Evolutionary conservation across 2,797 vertebrate species (phyloP), one percentile per base, ranked within the genome.

Genomic region (Fistularia commersonii): DNA sequence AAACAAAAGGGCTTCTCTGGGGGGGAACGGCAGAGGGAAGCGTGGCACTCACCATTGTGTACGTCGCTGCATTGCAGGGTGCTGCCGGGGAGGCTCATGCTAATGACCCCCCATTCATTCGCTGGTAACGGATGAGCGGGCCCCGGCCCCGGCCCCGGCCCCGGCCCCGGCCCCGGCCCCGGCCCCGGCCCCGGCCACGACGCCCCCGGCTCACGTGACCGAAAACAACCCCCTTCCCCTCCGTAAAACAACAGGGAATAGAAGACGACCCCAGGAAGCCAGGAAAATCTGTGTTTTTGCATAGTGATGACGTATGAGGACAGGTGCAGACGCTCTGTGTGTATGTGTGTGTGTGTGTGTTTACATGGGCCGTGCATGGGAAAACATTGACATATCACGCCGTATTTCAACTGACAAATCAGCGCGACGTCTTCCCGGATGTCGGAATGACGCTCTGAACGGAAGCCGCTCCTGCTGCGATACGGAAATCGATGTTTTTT

Each of bases 11-110:
- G 90, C 91, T 93, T 95, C 92, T 92, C 80, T 92, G 91, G 86
- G 79, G 79, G 41, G 83, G 82, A 79, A 81, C 60, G 65, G 78
- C 77, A 81, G 92, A 89, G 92, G 92, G 93, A 93, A 96, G 93
- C 85, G 90, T 94, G 94, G 93, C 92, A 87, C 89, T 91, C 43
- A 85, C 92, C 83, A 93, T 93, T 93, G 83, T 91, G 82, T 87
- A 82, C 87, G 84, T 88, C 90, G 92, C 96, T 91, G 95, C 96
- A 97, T 95, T 98, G 95, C 95, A 96, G 96, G 92, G 93, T 93
- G 92, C 89, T 93, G 84, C 87, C 65, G 87, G 89, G 91, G 91
- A 91, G 93, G 90, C 87, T 89, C 80, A 89, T 93, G 93, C 93
- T 94, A 95, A 95, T 94, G 92, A 94, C 88, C 91, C 91, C 91